Conservation (phyloP, 2,113 vertebrate genomes). For the Platycercus adscitus region DNA sequence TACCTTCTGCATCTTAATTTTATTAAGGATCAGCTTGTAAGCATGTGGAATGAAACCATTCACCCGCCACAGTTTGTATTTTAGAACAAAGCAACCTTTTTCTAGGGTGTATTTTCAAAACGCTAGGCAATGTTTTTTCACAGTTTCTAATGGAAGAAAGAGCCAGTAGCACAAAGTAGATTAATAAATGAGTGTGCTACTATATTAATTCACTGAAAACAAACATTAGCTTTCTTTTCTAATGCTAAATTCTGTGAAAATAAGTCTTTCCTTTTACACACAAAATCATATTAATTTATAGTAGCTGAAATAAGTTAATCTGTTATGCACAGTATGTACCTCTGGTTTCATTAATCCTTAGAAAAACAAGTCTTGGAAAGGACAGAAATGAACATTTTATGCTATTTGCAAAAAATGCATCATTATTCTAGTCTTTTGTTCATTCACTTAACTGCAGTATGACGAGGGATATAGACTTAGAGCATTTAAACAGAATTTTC, state of each 20-base stretch:
- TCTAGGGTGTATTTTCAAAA: not conserved
- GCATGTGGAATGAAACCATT: not conserved
- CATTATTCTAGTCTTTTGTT: not conserved
- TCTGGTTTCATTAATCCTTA: not conserved
- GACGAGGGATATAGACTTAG: not conserved
- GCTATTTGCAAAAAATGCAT: not conserved
- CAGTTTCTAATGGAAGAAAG: not conserved
- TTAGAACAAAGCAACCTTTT: not conserved
- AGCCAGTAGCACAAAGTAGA: not conserved
- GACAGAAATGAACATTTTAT: not conserved
- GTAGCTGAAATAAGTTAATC: not conserved
- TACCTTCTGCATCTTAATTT: not conserved
- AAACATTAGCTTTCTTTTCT: not conserved
- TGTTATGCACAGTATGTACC: not conserved
- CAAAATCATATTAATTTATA: not conserved
- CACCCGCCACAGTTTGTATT: not conserved
- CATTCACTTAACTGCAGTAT: not conserved
- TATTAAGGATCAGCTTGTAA: not conserved
- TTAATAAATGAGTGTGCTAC: not conserved
- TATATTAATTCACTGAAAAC: not conserved
- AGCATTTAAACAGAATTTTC: not conserved
- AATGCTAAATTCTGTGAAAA: not conserved
- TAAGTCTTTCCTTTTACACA: not conserved
- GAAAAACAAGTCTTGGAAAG: not conserved
- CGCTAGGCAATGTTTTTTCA: not conserved